Conservation (phyloP, 2,113 vertebrate genomes). For the Hippocampus guttulatus region DNA sequence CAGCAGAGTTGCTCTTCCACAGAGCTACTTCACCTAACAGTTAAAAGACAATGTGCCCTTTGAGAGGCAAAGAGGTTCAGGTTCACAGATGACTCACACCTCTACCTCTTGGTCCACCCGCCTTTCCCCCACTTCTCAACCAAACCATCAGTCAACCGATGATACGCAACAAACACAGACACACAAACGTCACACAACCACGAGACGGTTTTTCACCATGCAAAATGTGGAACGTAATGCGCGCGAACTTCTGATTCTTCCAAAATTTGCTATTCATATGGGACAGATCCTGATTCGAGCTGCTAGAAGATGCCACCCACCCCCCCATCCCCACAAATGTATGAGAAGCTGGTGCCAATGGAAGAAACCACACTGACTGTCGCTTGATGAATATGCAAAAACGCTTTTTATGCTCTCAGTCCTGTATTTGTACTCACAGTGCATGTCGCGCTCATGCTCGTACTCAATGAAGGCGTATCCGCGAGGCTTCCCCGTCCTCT, state of each 20-base stretch:
- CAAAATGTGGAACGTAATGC: conserved; percentile 16
- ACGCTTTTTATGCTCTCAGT: background rate
- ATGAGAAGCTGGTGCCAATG: background rate
- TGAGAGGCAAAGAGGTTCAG: conserved; percentile 63
- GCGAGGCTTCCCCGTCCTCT: conserved; percentile 84
- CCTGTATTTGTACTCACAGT: conserved; percentile 77
- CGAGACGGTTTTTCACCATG: conserved; percentile 33
- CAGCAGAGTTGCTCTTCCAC: conserved; percentile 66
- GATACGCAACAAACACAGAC: conserved; percentile 41
- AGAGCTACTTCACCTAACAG: conserved; percentile 64
- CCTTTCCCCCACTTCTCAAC: conserved; percentile 27
- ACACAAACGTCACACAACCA: conserved; percentile 35
- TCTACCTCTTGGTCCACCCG: conserved; percentile 24
- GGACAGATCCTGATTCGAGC: background rate
- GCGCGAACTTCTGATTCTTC: background rate
- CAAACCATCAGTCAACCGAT: conserved; percentile 41
- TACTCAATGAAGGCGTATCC: conserved; percentile 96
- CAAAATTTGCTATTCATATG: background rate
- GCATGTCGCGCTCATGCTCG: conserved; percentile 93
- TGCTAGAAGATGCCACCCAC: conserved; percentile 4
- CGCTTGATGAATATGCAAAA: background rate
- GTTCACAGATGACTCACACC: conserved; percentile 46
- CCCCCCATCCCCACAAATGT: background rate
- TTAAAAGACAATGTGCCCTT: conserved; percentile 60
- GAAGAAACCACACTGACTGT: conserved; percentile 7